Evolutionary conservation across 2,888 invertebrate species (phyloP), one percentile per base, ranked within the genome.

Genomic region (Drosophila buzzatii): DNA sequence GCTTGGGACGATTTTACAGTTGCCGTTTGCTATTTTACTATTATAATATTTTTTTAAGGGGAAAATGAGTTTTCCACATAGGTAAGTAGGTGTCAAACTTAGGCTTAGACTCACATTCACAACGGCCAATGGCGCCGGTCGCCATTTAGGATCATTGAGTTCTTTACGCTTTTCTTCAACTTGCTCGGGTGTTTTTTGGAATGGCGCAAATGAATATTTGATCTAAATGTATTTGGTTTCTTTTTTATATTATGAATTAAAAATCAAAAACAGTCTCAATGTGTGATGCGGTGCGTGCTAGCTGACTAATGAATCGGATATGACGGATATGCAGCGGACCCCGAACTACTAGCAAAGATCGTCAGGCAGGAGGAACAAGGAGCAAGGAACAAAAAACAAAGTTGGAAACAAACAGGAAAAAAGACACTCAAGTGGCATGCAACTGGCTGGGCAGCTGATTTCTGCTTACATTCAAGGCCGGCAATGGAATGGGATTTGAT

Each of bases 401-500:
- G 27, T 1, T 3, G 27, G 10, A 16, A 51, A 27, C 16, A 35
- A 41, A 23, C n/a, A 39, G 31, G 63, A 5, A 51, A 39, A 45
- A 45, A 51, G 39, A 82, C 85, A 85, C 56, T 62, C 63, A 82
- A 57, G 57, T 58, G 31, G 59, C 75, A 75, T 76, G 76, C 76
- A 60, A 52, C 47, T 61, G 56, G 20, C 51, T 31, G 45, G 49
- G 12, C 37, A 59, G 33, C 57, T 51, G 16, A 18, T 27, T 56
- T 85, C 91, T 86, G 80, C 95, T 95, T 95, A 96, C 96, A 93
- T 96, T 96, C 83, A 97, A 93, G 27, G 96, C 96, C 73, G 96
- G 96, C 83, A 96, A 94, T 44, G 96, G 96, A 85, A 95, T 95
- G 53, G 94, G 94, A 91, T 94, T 94, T 55, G 93, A 92, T 73